Evolutionary conservation across 2,797 vertebrate genomes (phyloP).

Genomic region (Cyclura pinguis): DNA sequence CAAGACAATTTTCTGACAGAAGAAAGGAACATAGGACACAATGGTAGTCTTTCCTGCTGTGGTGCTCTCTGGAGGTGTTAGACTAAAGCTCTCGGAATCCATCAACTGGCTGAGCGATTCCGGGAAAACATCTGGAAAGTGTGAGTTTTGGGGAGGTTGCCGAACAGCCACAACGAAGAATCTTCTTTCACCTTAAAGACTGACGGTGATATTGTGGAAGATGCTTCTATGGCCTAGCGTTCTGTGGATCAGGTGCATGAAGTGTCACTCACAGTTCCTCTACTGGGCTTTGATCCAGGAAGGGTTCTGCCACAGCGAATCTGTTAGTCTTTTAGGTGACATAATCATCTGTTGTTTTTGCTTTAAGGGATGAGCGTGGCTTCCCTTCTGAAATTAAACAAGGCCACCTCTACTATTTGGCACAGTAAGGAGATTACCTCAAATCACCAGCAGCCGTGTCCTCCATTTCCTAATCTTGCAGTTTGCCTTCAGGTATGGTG

Average conservation of each 20-base stretch:
- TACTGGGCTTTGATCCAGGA: neutral
- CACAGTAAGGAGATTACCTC: neutral
- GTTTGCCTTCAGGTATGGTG: too few species aligned
- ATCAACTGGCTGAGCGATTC: too few species aligned
- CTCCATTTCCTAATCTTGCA: neutral
- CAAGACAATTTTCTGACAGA: neutral
- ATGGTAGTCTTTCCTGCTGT: neutral
- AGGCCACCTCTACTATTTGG: neutral
- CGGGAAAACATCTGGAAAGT: too few species aligned
- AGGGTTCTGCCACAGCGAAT: neutral
- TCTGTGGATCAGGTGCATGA: neutral
- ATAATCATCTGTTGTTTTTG: neutral
- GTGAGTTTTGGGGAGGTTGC: too few species aligned
- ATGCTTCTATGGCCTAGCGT: neutral
- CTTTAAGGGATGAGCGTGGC: neutral
- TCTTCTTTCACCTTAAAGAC: too few species aligned
- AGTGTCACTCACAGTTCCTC: too few species aligned
- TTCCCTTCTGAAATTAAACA: neutral
- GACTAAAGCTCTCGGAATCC: neutral
- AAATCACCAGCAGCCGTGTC: neutral
- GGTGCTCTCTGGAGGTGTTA: neutral
- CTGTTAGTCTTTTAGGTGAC: neutral
- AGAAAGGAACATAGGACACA: neutral
- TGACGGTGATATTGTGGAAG: neutral
- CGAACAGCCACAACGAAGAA: too few species aligned